Evolutionary conservation across 2,888 invertebrate species (phyloP), one percentile per base, ranked within the genome.

Genomic region (Dyspetes luteomarginatus): DNA sequence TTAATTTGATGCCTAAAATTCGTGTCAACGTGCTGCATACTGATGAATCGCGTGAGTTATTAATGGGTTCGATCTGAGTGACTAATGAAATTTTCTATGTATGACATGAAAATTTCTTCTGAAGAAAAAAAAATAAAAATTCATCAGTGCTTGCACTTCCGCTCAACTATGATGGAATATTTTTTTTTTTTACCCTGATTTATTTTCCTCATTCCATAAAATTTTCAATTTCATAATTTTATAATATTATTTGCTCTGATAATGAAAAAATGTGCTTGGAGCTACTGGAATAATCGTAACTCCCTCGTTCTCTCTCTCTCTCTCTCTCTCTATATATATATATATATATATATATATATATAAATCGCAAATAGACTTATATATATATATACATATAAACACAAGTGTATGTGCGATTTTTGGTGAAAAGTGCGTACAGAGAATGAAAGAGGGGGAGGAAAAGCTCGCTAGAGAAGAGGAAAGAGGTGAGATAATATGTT

Each of bases 401-500:
- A n/a, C n/a, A n/a, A n/a, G 36, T 36, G 36, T 36, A 0, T 36
- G 36, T 36, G 36, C 5, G 45, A 48, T 58, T 45, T 45, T 58
- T 15, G 71, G 48, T 60, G 60, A 30, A 48, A 71, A 60, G 71
- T 71, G 58, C 60, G 60, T 60, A 50, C 22, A 28, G 30, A 30
- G 60, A 43, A 52, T 19, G 9, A 41, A 43, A 43, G 69, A 45
- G 26, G 48, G 50, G 24, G 45, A 45, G 36, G 17, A 26, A 75
- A 76, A 81, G 81, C 55, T 55, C 28, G 68, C 58, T 58, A 19
- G 28, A 19, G 55, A 22, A 55, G 50, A 60, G 58, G 62, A 52
- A 65, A 62, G 71, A 65, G 73, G 81, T 78, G 81, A 81, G 81
- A 81, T 81, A 81, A 81, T 81, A 81, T 60, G 77, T 69, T 78